Base-by-base conservation (phyloP, 35 echinoderm and acorn worm genomes). In the Heliocidaris erythrogramma region DNA sequence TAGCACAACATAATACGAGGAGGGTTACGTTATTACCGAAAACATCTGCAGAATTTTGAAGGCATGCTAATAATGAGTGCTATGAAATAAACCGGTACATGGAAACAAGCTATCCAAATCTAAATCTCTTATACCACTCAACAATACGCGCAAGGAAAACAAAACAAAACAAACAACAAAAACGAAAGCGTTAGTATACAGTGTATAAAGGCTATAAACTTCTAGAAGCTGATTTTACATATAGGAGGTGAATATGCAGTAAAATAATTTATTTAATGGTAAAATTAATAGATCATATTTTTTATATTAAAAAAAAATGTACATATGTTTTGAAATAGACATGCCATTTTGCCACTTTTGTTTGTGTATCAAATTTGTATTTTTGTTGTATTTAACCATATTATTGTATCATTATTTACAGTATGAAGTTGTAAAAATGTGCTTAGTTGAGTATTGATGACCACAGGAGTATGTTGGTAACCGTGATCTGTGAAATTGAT, bases 201-300 rank as follows among this genome's bases (percentile, higher is more conserved):
- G 24, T 47, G 87, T 89, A 89, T 89, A 13, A 17, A 89, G 9
- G 31, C 30, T 13, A 89, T 84, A 47, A 89, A 47, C 14, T n/a
- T n/a, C n/a, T n/a, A 42, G 32, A 32, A 89, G 31, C 87, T 89
- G 47, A 89, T 35, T 48, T 32, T 89, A 89, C 87, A 13, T 47
- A 78, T 47, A 78, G 65, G 21, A 78, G 65, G 27, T 78, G 27
- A n/a, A 78, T 69, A 69, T 69, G 21, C 60, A 69, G 30, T 42
- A 88, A 88, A 47, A 47, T 89, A 89, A 89, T 89, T 89, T 89
- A 89, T 89, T 89, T 89, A 89, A 89, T 48, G 87, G 87, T 89
- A 47, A 89, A 48, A 47, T 27, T 78, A 24, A 89, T 89, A 89
- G 87, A 89, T 89, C 31, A 89, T 48, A 89, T 89, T 47, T 89